phyloP scores from a whole-genome alignment of 2,888 invertebrate genomes.

The Epiblema foenella region DNA sequence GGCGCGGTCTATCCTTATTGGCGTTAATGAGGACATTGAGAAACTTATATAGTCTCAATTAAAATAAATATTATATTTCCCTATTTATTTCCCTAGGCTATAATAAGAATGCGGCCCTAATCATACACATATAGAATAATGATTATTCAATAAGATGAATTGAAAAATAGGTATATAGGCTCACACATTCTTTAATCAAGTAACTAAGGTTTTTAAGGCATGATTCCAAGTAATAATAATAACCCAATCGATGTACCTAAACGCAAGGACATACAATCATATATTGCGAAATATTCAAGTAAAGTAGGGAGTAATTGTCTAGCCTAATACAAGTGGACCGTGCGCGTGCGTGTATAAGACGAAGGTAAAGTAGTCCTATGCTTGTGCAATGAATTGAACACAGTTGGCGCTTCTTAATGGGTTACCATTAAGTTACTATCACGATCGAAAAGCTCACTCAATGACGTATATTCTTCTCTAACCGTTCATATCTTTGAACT shows the following conservation, averaged over 20 bases:
- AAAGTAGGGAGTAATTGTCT: slow-evolving; percentile 51
- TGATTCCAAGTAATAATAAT: neutral
- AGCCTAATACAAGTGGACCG: slow-evolving; percentile 61
- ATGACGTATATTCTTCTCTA: slow-evolving; percentile 1
- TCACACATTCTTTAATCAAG: neutral
- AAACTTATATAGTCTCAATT: slow-evolving; percentile 22
- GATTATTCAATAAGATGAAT: no score
- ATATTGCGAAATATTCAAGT: slow-evolving; percentile 45
- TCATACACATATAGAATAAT: no score
- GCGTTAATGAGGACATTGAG: slow-evolving; percentile 47
- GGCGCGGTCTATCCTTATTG: slow-evolving; percentile 69
- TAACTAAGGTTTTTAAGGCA: neutral
- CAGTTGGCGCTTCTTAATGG: neutral
- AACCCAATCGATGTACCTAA: slow-evolving; percentile 3
- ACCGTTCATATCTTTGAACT: neutral
- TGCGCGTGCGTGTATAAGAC: slow-evolving; percentile 40
- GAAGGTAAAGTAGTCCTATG: neutral
- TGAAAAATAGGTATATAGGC: no score
- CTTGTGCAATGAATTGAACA: neutral
- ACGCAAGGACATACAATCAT: slow-evolving; percentile 15
- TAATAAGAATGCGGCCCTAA: neutral
- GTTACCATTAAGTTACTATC: slow-evolving; percentile 2
- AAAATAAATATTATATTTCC: neutral
- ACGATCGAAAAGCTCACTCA: slow-evolving; percentile 4
- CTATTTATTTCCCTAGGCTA: neutral